phyloP scores from a whole-genome alignment of 1,140 invertebrate species.

The Ostrea denselamellosa region DNA sequence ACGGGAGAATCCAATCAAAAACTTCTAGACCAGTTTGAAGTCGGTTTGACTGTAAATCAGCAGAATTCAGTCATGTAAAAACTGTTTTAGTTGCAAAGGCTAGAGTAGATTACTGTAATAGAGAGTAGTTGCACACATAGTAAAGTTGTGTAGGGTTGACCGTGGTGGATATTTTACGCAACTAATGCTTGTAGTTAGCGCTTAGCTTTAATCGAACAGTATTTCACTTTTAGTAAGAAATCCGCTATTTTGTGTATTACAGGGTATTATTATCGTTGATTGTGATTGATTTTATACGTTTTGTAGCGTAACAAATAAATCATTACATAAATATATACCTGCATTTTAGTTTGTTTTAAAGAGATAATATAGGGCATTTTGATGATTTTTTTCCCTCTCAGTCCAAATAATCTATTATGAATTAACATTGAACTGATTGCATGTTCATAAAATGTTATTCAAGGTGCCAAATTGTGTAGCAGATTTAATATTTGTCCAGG shows the following conservation, averaged over 20 bases:
- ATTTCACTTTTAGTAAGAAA: slow-evolving; percentile 9
- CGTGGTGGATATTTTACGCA: background rate
- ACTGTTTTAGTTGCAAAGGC: background rate
- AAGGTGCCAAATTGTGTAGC: too few species aligned
- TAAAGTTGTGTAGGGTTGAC: slow-evolving; percentile 17
- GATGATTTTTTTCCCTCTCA: background rate
- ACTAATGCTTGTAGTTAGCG: background rate
- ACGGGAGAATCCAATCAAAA: background rate
- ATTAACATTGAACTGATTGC: too few species aligned
- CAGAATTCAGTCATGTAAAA: background rate
- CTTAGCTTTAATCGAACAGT: background rate
- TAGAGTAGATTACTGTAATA: background rate
- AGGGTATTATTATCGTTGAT: background rate
- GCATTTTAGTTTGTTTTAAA: too few species aligned
- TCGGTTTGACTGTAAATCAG: background rate
- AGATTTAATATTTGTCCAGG: too few species aligned
- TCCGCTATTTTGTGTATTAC: slow-evolving; percentile 5
- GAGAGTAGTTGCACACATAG: background rate
- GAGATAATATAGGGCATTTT: background rate
- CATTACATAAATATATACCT: background rate
- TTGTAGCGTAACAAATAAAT: background rate
- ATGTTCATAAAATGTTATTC: too few species aligned
- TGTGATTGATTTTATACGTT: background rate
- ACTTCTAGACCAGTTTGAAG: slow-evolving; percentile 18
- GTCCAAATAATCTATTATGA: background rate